phyloP scores from a whole-genome alignment of 2,888 invertebrate species.

The Megastigmus dorsalis region DNA sequence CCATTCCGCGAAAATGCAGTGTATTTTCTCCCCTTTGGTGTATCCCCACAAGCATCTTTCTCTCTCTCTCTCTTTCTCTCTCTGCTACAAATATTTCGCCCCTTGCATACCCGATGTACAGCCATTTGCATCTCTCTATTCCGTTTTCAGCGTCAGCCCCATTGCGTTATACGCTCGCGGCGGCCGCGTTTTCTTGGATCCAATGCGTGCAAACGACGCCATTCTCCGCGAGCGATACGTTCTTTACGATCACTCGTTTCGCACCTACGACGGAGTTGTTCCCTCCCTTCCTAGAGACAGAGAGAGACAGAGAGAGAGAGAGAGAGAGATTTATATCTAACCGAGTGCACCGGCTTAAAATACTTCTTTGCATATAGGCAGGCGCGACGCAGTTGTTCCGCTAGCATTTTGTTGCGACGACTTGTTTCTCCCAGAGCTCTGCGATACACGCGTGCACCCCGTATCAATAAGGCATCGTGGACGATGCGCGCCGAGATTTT shows the following conservation, averaged over 20 bases:
- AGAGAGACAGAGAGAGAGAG: too few species aligned
- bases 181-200: neutral
- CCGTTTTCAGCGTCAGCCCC: too few species aligned
- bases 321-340: constrained; percentile 43
- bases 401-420: too few species aligned
- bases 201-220: constrained; percentile 10
- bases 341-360: neutral
- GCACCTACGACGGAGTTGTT: neutral
- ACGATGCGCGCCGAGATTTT: too few species aligned
- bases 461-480: too few species aligned
- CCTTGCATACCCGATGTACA: constrained; percentile 40
- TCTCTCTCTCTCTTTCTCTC: neutral
- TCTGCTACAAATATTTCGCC: constrained; percentile 30
- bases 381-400: too few species aligned
- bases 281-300: too few species aligned
- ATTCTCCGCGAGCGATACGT: constrained; percentile 10
- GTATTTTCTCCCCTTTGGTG: neutral
- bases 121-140: constrained; percentile 28
- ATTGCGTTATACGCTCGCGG: neutral
- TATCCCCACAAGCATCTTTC: neutral
- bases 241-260: constrained; percentile 38
- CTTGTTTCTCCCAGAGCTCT: too few species aligned
- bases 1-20: too few species aligned
- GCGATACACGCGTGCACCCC: too few species aligned
- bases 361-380: too few species aligned